Percentiles rank a stretch among this genome's conserved stretches.
phyloP scores from a whole-genome alignment of 2,113 vertebrate genomes.

The Sander vitreus region DNA sequence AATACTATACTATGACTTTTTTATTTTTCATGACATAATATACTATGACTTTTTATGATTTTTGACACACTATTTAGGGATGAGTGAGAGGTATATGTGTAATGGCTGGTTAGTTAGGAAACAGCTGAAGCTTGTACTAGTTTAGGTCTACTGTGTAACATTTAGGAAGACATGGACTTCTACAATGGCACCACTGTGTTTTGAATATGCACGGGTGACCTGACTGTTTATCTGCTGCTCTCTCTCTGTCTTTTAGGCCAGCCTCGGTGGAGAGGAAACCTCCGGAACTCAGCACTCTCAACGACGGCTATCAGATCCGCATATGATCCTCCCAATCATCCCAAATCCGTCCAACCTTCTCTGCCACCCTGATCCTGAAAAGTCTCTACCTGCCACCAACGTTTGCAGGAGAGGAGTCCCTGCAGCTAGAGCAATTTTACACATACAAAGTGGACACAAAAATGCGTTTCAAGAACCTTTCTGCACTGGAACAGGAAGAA shows the following conservation, averaged over 20 bases:
- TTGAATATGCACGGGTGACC: too few species aligned
- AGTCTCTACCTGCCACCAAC: neutral
- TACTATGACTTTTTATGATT: too few species aligned
- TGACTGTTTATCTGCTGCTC: neutral
- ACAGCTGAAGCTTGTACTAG: neutral
- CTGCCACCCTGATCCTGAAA: neutral
- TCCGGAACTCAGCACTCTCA: constrained; percentile 90
- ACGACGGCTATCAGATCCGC: constrained; percentile 95
- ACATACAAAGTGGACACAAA: neutral
- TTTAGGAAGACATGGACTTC: neutral
- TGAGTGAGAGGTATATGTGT: too few species aligned
- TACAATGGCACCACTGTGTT: neutral
- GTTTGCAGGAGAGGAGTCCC: neutral
- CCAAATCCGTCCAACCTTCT: neutral
- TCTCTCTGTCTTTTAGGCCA: constrained; percentile 83
- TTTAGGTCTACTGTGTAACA: constrained; percentile 5
- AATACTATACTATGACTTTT: too few species aligned
- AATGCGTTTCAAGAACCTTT: neutral
- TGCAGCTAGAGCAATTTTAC: neutral
- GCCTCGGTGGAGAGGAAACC: constrained; percentile 89
- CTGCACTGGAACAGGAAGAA: neutral
- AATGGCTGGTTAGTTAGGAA: too few species aligned
- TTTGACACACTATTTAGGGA: too few species aligned
- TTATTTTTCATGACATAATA: too few species aligned
- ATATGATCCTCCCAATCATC: constrained; percentile 82